A percentile compares a stretch with the other conserved stretches of the same genome.
These are phyloP conservation scores for Alcis repandata DNA, from an alignment of 2,888 invertebrate genomes.

Conservation along the genomic window DNA sequence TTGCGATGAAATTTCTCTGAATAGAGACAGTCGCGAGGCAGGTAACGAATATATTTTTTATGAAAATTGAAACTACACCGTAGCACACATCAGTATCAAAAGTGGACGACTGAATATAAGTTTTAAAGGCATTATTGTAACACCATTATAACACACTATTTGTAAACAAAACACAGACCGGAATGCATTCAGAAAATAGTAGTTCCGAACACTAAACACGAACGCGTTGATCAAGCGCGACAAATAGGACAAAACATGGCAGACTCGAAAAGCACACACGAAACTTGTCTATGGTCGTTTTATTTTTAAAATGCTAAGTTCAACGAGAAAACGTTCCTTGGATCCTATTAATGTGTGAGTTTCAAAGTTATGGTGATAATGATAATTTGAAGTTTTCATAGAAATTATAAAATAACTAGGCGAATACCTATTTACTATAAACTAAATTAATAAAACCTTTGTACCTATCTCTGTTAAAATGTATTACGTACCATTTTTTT, in stretches of 20 bases:
- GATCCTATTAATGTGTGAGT: background rate
- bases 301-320: conserved; percentile 70
- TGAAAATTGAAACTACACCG: conserved; percentile 79
- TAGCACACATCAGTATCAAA: conserved; percentile 73
- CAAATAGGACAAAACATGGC: conserved; percentile 87
- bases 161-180: conserved; percentile 83
- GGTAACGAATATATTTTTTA: conserved; percentile 74
- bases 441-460: too few species aligned
- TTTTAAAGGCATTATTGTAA: conserved; percentile 67
- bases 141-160: conserved; percentile 76
- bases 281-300: conserved; percentile 80
- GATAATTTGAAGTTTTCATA: background rate
- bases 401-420: too few species aligned
- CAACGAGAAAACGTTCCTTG: conserved; percentile 49
- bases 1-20: conserved; percentile 68
- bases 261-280: conserved; percentile 82
- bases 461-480: too few species aligned
- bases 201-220: conserved; percentile 78
- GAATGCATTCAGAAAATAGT: conserved; percentile 82
- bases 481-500: too few species aligned
- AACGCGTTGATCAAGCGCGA: conserved; percentile 85
- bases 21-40: conserved; percentile 68
- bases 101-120: conserved; percentile 64
- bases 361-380: background rate
- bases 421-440: too few species aligned